Percentiles rank a stretch among this genome's conserved stretches.
phyloP scores from a whole-genome alignment of 2,888 invertebrate species.

The Microchrysa polita region DNA sequence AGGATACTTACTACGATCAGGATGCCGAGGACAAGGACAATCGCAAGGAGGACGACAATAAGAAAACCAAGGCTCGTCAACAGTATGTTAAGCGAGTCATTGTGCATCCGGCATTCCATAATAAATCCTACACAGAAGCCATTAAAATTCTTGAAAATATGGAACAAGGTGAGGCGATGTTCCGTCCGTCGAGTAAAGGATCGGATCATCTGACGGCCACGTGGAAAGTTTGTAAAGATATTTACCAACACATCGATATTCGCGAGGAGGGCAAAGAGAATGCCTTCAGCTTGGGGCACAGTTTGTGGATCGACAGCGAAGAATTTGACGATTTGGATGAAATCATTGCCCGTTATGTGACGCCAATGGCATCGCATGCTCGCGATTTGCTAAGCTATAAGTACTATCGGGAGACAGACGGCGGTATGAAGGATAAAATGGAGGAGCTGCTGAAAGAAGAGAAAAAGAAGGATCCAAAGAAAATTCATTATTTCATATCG shows the following conservation, averaged over 20 bases:
- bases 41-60: slow-evolving; percentile 81
- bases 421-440: slow-evolving; percentile 85
- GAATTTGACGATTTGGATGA: slow-evolving; percentile 99
- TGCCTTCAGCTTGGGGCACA: slow-evolving; percentile 90
- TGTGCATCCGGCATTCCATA: slow-evolving; percentile 96
- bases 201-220: slow-evolving; percentile 96
- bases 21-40: slow-evolving; percentile 83
- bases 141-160: slow-evolving; percentile 89
- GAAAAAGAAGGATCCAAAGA: slow-evolving; percentile 84
- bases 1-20: slow-evolving; percentile 91
- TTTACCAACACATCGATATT: slow-evolving; percentile 97
- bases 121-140: slow-evolving; percentile 92
- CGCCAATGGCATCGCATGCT: slow-evolving; percentile 95
- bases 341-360: slow-evolving; percentile 95
- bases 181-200: slow-evolving; percentile 97
- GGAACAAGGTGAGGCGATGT: slow-evolving; percentile 97
- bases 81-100: slow-evolving; percentile 96
- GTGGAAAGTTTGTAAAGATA: slow-evolving; percentile 96
- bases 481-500: slow-evolving; percentile 88
- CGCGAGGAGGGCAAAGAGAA: slow-evolving; percentile 96
- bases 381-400: slow-evolving; percentile 92
- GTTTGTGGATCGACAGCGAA: slow-evolving; percentile 87
- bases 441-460: slow-evolving; percentile 90
- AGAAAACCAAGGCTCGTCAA: slow-evolving; percentile 82
- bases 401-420: slow-evolving; percentile 82